These are phyloP conservation scores for Bimastos eiseni DNA, from an alignment of 2,888 invertebrate genomes.

Conservation along the genomic window DNA sequence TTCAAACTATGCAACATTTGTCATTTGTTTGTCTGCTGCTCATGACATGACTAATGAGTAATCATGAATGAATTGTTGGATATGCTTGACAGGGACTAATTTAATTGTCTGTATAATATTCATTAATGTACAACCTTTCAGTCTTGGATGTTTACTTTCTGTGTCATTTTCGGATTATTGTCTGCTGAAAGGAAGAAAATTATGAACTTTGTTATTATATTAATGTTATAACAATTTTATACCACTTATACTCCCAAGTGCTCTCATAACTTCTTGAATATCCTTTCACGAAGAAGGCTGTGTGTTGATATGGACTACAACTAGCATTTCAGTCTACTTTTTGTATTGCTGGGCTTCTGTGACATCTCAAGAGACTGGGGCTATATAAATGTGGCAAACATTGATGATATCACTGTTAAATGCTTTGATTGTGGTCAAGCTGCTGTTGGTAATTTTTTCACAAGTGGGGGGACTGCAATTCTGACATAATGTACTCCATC, in stretches of 20 bases:
- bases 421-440: too few species aligned
- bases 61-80: not conserved
- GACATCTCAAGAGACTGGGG: too few species aligned
- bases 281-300: not conserved
- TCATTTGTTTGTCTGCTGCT: not conserved
- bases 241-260: not conserved
- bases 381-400: too few species aligned
- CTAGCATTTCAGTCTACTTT: not conserved
- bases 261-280: not conserved
- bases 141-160: not conserved
- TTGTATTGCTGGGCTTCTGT: not conserved
- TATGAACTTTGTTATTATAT: not conserved
- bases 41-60: not conserved
- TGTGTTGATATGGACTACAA: not conserved
- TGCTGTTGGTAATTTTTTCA: too few species aligned
- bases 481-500: not conserved
- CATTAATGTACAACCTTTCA: not conserved
- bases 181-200: not conserved
- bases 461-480: not conserved
- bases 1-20: not conserved
- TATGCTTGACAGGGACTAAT: not conserved
- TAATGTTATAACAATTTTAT: not conserved
- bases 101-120: not conserved
- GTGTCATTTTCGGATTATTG: not conserved
- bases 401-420: too few species aligned